Evolutionary conservation across 92 coral and sea anemone species (phyloP).

Genomic region (Metridium senile): DNA sequence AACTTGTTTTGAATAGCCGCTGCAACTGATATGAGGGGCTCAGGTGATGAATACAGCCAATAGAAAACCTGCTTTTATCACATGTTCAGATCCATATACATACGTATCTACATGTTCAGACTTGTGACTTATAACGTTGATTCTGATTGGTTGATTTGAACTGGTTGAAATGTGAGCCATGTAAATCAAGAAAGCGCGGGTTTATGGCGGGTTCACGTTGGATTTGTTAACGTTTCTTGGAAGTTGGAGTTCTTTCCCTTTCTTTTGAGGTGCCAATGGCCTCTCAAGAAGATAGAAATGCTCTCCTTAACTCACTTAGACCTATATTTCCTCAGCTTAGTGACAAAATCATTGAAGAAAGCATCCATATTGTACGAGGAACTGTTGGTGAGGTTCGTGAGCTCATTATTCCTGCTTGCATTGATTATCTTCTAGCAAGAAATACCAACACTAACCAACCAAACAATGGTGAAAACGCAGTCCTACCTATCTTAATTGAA

Average conservation of each 20-base stretch:
- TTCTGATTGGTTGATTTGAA: slow-evolving; percentile 46
- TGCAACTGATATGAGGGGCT: slow-evolving; percentile 1
- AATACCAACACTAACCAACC: slow-evolving; percentile 7
- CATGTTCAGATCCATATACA: not conserved
- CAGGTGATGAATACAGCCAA: slow-evolving; percentile 8
- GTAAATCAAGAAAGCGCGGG: not conserved
- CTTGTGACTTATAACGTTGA: not conserved
- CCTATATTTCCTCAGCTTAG: slow-evolving; percentile 87
- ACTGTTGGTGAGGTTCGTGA: slow-evolving; percentile 66
- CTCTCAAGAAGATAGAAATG: slow-evolving; percentile 38
- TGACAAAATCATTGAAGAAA: slow-evolving; percentile 39
- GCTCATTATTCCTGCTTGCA: slow-evolving; percentile 63
- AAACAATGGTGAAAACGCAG: slow-evolving; percentile 4
- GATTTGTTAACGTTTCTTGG: not conserved
- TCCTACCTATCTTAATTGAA: slow-evolving; percentile 17
- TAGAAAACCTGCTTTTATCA: not conserved
- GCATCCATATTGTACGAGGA: slow-evolving; percentile 61
- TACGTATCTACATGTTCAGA: not conserved
- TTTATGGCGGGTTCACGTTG: not conserved
- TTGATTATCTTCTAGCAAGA: slow-evolving; percentile 53
- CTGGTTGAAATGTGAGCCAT: not conserved
- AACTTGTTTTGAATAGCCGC: not conserved
- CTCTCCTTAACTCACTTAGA: slow-evolving; percentile 60
- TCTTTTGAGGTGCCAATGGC: slow-evolving; percentile 20
- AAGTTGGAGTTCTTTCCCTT: not conserved